A percentile compares a stretch with the other conserved stretches of the same genome.
phyloP scores from a whole-genome alignment of 2,113 vertebrate species.

The Leptosomus discolor region DNA sequence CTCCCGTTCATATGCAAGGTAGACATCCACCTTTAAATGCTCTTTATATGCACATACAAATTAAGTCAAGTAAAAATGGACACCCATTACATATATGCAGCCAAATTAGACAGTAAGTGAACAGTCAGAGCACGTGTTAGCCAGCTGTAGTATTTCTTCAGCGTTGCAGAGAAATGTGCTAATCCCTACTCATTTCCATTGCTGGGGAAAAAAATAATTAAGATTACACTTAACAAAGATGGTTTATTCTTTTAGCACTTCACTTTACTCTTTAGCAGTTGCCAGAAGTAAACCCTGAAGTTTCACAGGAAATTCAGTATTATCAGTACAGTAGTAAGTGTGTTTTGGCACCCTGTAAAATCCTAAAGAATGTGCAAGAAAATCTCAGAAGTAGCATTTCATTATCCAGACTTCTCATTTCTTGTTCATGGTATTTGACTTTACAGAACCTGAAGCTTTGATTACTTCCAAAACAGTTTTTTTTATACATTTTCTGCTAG shows the following conservation, averaged over 20 bases:
- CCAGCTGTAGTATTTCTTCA: neutral
- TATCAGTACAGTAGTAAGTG: neutral
- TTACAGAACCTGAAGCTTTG: constrained; percentile 9
- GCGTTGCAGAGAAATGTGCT: neutral
- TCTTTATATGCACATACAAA: neutral
- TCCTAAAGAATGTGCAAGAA: neutral
- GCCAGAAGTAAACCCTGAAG: neutral
- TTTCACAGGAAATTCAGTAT: constrained; percentile 27
- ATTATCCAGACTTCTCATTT: neutral
- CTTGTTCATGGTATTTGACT: neutral
- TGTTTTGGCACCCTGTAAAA: constrained; percentile 18
- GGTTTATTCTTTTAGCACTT: neutral
- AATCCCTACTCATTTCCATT: neutral
- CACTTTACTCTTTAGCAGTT: neutral
- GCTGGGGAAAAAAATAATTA: neutral
- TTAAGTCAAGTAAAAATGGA: neutral
- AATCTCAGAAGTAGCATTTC: neutral
- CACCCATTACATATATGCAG: neutral
- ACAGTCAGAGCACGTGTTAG: neutral
- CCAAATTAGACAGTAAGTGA: neutral
- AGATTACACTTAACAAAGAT: neutral
- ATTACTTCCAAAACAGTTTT: constrained; percentile 15
- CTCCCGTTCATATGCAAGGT: neutral
- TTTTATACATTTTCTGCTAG: constrained; percentile 11
- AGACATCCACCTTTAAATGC: neutral